Conservation (phyloP, 2,797 vertebrate genomes). For the Anniella stebbinsi region DNA sequence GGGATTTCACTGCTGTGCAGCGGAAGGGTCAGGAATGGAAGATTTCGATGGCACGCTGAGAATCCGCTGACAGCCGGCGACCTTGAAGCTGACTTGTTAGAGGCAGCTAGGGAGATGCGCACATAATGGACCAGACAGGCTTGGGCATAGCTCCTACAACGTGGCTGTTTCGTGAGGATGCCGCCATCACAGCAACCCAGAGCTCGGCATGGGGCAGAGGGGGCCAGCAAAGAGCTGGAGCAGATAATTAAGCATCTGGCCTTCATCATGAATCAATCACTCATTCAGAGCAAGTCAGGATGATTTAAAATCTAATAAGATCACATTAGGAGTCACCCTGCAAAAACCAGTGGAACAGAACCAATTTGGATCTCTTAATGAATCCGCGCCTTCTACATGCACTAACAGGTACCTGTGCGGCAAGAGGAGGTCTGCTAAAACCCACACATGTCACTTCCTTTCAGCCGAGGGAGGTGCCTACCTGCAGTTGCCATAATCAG, state of each 20-base stretch:
- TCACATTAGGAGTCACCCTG: conserved; percentile 22
- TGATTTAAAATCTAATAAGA: neutral
- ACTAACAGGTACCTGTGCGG: accelerated
- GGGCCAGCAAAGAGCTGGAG: neutral
- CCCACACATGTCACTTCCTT: neutral
- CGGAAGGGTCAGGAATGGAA: conserved; percentile 30
- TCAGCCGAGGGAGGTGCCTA: accelerated
- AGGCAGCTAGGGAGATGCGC: neutral
- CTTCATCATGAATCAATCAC: conserved; percentile 37
- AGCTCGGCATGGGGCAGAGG: neutral
- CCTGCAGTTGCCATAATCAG: neutral
- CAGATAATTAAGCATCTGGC: conserved; percentile 64
- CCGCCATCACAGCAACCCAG: conserved; percentile 16
- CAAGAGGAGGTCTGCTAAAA: neutral
- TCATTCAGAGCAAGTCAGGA: conserved; percentile 32
- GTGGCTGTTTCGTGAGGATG: conserved; percentile 31
- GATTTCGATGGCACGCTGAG: neutral
- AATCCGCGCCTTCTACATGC: neutral
- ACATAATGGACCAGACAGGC: neutral
- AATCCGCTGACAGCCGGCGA: conserved; percentile 8
- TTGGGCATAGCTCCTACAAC: neutral
- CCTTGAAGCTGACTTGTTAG: conserved; percentile 21
- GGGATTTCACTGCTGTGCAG: neutral
- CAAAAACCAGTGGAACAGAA: conserved; percentile 12
- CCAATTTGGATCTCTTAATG: neutral